Percentiles rank a stretch among this genome's conserved stretches.
Evolutionary conservation across 2,797 vertebrate species (phyloP).

Genomic region (Podarcis lilfordi): DNA sequence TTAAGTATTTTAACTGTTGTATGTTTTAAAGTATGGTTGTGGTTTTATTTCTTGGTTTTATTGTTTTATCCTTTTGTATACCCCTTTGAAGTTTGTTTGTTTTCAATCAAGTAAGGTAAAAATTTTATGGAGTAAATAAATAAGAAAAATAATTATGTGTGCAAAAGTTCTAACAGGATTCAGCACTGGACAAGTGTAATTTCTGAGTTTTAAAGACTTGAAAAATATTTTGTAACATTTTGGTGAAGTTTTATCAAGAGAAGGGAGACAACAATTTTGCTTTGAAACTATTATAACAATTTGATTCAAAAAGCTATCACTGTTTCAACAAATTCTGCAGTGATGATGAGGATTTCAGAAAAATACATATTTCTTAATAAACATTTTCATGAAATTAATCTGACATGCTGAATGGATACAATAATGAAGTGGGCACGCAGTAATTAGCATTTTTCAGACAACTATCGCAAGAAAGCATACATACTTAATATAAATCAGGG

Average conservation of each 20-base stretch:
- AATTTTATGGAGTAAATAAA: no score
- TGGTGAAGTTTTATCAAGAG: not conserved
- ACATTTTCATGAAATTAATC: not conserved
- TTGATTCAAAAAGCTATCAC: not conserved
- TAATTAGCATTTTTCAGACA: not conserved
- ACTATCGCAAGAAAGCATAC: not conserved
- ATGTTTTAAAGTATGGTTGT: no score
- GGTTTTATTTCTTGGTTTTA: no score
- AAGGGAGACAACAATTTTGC: not conserved
- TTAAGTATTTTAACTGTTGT: no score
- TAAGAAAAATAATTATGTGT: no score
- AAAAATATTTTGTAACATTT: no score
- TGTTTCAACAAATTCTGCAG: not conserved
- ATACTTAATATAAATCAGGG: not conserved
- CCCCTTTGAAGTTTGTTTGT: no score
- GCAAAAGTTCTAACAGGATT: no score
- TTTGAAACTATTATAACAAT: not conserved
- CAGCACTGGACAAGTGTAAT: no score
- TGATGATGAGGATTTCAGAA: not conserved
- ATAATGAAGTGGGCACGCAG: not conserved
- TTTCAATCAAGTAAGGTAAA: no score
- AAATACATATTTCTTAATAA: not conserved
- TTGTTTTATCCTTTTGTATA: no score
- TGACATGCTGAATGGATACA: not conserved
- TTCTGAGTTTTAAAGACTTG: no score